phyloP scores from a whole-genome alignment of 2,797 vertebrate genomes.

The Malurus splendens region DNA sequence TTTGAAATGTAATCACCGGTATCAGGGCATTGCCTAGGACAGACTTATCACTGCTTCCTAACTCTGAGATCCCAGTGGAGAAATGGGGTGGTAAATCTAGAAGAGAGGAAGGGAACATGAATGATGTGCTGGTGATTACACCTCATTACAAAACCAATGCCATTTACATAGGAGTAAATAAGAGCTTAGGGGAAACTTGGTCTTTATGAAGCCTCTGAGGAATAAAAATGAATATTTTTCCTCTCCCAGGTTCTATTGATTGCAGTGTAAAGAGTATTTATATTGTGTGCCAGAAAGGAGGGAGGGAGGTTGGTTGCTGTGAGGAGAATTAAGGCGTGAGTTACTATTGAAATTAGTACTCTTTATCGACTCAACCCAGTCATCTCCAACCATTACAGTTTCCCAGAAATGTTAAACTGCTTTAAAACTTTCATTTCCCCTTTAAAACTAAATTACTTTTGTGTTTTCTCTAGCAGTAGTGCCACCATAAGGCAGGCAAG shows the following conservation, averaged over 20 bases:
- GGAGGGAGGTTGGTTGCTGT: slow-evolving; percentile 2
- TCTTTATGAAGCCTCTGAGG: background rate
- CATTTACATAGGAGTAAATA: slow-evolving; percentile 1
- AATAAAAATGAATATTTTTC: slow-evolving; percentile 9
- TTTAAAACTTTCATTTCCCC: slow-evolving; percentile 76
- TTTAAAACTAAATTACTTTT: slow-evolving; percentile 75
- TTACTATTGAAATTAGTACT: slow-evolving; percentile 71
- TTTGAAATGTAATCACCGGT: background rate
- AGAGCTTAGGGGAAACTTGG: background rate
- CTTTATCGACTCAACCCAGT: slow-evolving; percentile 65
- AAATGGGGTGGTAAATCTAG: background rate
- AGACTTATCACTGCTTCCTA: background rate
- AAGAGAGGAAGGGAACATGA: background rate
- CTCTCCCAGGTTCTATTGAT: background rate
- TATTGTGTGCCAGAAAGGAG: background rate
- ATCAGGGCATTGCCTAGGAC: background rate
- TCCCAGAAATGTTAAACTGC: slow-evolving; percentile 72
- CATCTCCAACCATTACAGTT: slow-evolving; percentile 68
- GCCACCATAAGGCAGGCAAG: slow-evolving; percentile 65
- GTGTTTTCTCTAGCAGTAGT: slow-evolving; percentile 63
- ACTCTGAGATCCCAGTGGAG: background rate
- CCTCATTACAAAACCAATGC: background rate
- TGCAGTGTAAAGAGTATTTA: background rate
- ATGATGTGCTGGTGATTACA: background rate
- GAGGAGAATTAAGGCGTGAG: slow-evolving; percentile 69